Evolutionary conservation across 2,113 vertebrate species (phyloP).

Genomic region (Ailurus styani): DNA sequence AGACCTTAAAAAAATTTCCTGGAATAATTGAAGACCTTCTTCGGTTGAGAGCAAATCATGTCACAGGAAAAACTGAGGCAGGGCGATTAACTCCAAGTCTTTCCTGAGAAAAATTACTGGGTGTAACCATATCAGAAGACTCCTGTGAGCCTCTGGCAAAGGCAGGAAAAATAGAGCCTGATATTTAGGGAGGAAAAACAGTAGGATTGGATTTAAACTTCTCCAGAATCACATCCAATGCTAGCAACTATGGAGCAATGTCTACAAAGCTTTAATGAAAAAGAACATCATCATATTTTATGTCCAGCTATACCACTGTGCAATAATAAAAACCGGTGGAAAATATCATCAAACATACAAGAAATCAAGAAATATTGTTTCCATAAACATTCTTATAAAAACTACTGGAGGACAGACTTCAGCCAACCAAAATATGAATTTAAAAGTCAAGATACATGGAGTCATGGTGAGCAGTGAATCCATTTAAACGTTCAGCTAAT

Average conservation of each 20-base stretch:
- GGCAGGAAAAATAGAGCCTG: not conserved
- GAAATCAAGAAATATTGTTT: conserved; percentile 63
- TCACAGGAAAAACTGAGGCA: not conserved
- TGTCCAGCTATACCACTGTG: conserved; percentile 24
- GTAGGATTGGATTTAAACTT: not conserved
- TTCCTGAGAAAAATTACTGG: not conserved
- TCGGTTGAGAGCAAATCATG: not conserved
- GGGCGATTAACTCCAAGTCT: not conserved
- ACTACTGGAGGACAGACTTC: not conserved
- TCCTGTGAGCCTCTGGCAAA: not conserved
- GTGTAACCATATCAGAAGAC: not conserved
- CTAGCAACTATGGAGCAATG: not conserved
- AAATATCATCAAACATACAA: conserved; percentile 56
- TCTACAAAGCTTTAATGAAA: conserved; percentile 42
- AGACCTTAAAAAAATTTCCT: not conserved
- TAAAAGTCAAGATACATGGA: conserved; percentile 45
- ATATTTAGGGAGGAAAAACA: conserved; percentile 11
- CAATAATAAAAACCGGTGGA: conserved; percentile 46
- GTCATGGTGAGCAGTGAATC: conserved; percentile 22
- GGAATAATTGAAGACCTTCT: not conserved
- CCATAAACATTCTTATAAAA: conserved; percentile 62
- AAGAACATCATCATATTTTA: conserved; percentile 43
- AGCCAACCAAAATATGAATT: conserved; percentile 56
- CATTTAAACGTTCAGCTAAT: conserved; percentile 34
- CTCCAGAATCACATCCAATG: not conserved